phyloP scores from a whole-genome alignment of 2,113 vertebrate genomes.

The Mus spicilegus region DNA sequence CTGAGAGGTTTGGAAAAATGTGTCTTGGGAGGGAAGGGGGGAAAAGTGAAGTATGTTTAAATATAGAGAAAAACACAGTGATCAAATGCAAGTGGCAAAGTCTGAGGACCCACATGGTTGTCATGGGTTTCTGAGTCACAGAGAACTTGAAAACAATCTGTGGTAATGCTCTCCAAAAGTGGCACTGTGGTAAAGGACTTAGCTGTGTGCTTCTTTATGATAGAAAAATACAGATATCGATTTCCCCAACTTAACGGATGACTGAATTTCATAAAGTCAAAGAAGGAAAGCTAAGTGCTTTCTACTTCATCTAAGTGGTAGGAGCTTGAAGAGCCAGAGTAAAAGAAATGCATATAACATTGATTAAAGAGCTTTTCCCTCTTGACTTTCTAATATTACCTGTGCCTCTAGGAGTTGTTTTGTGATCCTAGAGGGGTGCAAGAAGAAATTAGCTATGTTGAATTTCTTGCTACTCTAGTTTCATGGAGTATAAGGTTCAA shows the following conservation, averaged over 20 bases:
- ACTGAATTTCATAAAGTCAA: neutral
- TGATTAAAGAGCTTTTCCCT: neutral
- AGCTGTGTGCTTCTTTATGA: neutral
- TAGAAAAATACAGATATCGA: neutral
- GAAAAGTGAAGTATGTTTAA: neutral
- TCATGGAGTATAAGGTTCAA: neutral
- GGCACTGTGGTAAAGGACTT: neutral
- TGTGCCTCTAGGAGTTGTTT: neutral
- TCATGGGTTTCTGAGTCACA: neutral
- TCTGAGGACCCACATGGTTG: neutral
- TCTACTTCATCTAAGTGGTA: neutral
- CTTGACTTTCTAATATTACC: neutral
- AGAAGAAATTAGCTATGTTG: neutral
- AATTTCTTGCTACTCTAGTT: conserved; percentile 24
- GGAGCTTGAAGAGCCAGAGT: neutral
- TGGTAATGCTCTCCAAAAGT: neutral
- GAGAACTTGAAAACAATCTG: neutral
- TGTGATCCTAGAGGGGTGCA: neutral
- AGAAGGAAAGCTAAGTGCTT: neutral
- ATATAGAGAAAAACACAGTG: neutral
- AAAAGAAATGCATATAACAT: neutral
- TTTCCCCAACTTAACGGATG: neutral
- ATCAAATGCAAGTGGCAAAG: neutral
- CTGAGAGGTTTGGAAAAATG: neutral
- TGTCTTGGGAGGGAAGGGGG: neutral